These are phyloP conservation scores for Bucorvus abyssinicus DNA, from an alignment of 2,797 vertebrate genomes.

Conservation along the genomic window DNA sequence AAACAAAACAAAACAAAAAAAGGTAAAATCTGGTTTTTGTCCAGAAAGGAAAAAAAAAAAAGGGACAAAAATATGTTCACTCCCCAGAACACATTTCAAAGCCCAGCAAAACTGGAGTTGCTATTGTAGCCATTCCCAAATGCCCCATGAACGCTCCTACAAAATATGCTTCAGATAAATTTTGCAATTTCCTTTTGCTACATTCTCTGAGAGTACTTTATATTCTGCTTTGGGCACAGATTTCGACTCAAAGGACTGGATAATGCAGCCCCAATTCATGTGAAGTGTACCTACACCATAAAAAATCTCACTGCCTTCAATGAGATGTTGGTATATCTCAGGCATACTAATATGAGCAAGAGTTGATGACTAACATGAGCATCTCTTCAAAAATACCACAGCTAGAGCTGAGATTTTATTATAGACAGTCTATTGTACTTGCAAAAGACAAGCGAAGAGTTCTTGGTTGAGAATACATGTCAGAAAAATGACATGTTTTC, in stretches of 20 bases:
- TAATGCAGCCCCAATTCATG: neutral
- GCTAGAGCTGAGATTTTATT: slow-evolving; percentile 55
- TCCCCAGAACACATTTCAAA: neutral
- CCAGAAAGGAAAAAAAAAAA: neutral
- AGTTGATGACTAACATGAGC: slow-evolving; percentile 62
- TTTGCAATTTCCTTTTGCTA: neutral
- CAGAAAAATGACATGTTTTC: slow-evolving; percentile 74
- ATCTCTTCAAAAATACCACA: slow-evolving; percentile 57
- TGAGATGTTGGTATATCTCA: neutral
- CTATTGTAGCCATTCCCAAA: neutral
- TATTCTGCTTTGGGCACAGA: neutral
- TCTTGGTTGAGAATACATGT: slow-evolving; percentile 71
- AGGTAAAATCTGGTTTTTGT: neutral
- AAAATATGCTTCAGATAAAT: neutral
- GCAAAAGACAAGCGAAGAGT: slow-evolving; percentile 69
- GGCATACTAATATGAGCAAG: neutral
- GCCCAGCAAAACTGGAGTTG: neutral
- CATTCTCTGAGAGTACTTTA: neutral
- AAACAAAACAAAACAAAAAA: neutral
- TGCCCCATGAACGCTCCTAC: neutral
- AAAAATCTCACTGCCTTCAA: neutral
- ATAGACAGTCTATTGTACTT: slow-evolving; percentile 70
- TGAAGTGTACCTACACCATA: neutral
- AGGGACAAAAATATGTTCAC: neutral
- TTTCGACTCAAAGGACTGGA: neutral